Evolutionary conservation across 1,140 invertebrate species (phyloP).

Genomic region (Zelostemma sp.): DNA sequence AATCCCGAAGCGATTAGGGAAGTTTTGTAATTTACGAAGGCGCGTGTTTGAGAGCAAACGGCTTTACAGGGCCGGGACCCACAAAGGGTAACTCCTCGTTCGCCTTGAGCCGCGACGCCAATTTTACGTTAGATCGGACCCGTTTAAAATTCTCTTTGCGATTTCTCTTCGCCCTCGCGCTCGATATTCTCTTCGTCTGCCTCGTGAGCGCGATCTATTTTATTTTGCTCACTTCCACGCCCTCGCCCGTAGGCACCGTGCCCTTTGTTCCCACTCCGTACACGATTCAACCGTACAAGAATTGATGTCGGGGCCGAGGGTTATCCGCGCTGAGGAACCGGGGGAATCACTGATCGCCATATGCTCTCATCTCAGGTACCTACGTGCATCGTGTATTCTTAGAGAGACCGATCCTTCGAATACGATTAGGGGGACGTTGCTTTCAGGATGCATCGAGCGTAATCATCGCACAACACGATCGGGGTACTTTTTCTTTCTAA

Average conservation of each 20-base stretch:
- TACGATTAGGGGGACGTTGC: slow-evolving; percentile 19
- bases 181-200: slow-evolving; percentile 8
- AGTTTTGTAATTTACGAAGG: slow-evolving; percentile 47
- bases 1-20: slow-evolving; percentile 31
- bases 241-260: slow-evolving; percentile 7
- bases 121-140: slow-evolving; percentile 21
- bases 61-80: background rate
- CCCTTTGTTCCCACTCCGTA: slow-evolving; percentile 27
- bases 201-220: background rate
- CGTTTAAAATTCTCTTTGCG: slow-evolving; percentile 42
- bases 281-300: slow-evolving; percentile 3
- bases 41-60: slow-evolving; percentile 32
- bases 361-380: slow-evolving; percentile 25
- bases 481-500: too few species aligned
- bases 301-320: slow-evolving; percentile 11
- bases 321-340: slow-evolving; percentile 9
- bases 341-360: slow-evolving; percentile 38
- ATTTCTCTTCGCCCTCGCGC: slow-evolving; percentile 15
- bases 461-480: background rate
- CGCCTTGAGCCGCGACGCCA: slow-evolving; percentile 16
- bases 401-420: slow-evolving; percentile 18
- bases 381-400: slow-evolving; percentile 26
- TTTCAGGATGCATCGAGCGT: background rate
- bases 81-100: slow-evolving; percentile 18
- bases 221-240: slow-evolving; percentile 14